Evolutionary conservation across 2,888 invertebrate genomes (phyloP).

Genomic region (Odontocerum albicorne): DNA sequence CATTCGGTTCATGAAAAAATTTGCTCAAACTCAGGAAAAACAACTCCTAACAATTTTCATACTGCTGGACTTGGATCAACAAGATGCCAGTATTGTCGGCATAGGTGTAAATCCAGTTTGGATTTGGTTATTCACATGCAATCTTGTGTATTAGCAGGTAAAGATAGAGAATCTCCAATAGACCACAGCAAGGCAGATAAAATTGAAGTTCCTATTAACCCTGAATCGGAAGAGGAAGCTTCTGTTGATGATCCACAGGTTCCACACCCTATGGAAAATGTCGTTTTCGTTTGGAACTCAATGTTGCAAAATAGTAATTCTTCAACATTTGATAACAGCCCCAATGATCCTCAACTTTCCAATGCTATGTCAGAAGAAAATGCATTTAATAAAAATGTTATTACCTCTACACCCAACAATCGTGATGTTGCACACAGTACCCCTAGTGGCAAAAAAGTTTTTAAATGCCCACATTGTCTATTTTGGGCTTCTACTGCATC

Average conservation of each 20-base stretch:
- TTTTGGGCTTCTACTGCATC: slow-evolving; percentile 94
- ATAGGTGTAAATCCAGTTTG: slow-evolving; percentile 81
- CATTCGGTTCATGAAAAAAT: slow-evolving; percentile 76
- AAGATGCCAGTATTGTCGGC: slow-evolving; percentile 83
- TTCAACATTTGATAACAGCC: slow-evolving; percentile 16
- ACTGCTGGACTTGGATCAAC: slow-evolving; percentile 65
- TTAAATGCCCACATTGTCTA: slow-evolving; percentile 89
- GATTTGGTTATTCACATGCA: slow-evolving; percentile 77
- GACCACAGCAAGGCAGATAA: slow-evolving; percentile 44
- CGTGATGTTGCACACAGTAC: slow-evolving; percentile 64
- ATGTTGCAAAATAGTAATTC: slow-evolving; percentile 47
- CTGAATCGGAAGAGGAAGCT: slow-evolving; percentile 45
- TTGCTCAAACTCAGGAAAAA: slow-evolving; percentile 58
- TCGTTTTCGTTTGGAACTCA: slow-evolving; percentile 81
- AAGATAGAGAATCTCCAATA: slow-evolving; percentile 44
- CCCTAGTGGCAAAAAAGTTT: slow-evolving; percentile 74
- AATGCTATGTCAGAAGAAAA: slow-evolving; percentile 23
- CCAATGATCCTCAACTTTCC: slow-evolving; percentile 6
- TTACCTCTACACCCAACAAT: slow-evolving; percentile 44
- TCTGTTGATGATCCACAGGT: slow-evolving; percentile 44
- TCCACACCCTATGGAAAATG: slow-evolving; percentile 78
- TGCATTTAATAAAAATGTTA: slow-evolving; percentile 44
- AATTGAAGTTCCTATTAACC: slow-evolving; percentile 44
- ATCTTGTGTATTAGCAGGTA: slow-evolving; percentile 64
- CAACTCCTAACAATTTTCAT: slow-evolving; percentile 45